A percentile compares a stretch with the other conserved stretches of the same genome.
phyloP scores from a whole-genome alignment of 2,888 invertebrate species.

The Callinectes sapidus region DNA sequence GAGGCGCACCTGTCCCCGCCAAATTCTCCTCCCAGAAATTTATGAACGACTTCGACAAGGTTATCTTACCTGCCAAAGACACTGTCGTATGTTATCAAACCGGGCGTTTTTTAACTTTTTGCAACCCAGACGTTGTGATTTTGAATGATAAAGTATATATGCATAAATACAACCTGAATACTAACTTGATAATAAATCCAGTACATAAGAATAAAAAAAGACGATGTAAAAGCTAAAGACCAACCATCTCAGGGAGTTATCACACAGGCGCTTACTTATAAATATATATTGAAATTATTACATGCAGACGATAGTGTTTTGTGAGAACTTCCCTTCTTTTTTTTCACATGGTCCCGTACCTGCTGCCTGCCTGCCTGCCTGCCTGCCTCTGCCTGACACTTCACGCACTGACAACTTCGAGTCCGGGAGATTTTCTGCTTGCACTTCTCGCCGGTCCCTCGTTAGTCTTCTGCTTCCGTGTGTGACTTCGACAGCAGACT shows the following conservation, averaged over 20 bases:
- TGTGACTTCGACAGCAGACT: slow-evolving; percentile 25
- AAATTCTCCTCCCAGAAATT: not conserved
- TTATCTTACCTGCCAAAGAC: not conserved
- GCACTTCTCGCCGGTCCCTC: slow-evolving; percentile 4
- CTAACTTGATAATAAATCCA: not conserved
- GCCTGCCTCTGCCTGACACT: slow-evolving; percentile 3
- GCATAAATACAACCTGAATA: not conserved
- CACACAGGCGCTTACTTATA: no score
- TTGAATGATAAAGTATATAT: not conserved
- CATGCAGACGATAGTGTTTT: not conserved
- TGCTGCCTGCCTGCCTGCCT: not conserved
- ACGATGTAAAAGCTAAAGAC: no score
- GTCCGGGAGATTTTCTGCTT: not conserved
- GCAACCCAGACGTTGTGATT: not conserved
- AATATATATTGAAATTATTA: not conserved
- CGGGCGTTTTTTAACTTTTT: not conserved
- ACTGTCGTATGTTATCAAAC: not conserved
- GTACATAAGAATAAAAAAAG: no score
- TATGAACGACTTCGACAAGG: not conserved
- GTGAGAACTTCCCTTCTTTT: not conserved
- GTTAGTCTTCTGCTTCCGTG: slow-evolving; percentile 25
- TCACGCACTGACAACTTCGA: slow-evolving; percentile 4
- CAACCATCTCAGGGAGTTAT: no score
- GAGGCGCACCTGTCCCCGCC: slow-evolving; percentile 22
- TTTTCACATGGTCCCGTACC: not conserved